Base-by-base conservation (phyloP, 1,140 invertebrate species). In the Vanessa tameamea region DNA sequence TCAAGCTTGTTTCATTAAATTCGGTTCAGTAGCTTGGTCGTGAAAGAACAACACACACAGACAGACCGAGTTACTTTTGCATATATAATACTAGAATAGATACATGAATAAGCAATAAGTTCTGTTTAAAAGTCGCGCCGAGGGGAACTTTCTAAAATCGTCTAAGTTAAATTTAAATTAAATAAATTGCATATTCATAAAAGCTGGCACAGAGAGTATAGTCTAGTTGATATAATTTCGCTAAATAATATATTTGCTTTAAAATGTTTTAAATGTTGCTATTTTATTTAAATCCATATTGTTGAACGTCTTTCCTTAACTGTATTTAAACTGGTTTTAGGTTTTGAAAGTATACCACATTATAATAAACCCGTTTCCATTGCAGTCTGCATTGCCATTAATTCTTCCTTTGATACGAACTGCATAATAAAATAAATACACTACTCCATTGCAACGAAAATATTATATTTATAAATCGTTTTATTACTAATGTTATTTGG, bases 271-370 rank as follows among this genome's bases (percentile, higher is more conserved):
- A 4, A 61, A 5, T 15, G 15, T n/a, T 11, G 20, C 9, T 4
- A 37, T n/a, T 31, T 61, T 61, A 31, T 61, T 61, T 37, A 61
- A 31, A 37, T 26, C 13, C 23, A 15, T 61, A 61, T 61, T 37
- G 2, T 37, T 15, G 57, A 20, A 57, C 57, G 57, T 31, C 12
- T 37, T 13, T 61, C 31, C 31, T 61, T 61, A 37, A 61, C 31
- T n/a, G 23, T 61, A 61, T 61, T 11, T 57, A 31, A 57, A 59
- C 66, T 48, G 66, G 51, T 55, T 43, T 53, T 68, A 55, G 23
- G 48, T 57, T 69, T 69, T 69, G 53, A 69, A 69, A 69, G 66
- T 69, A 59, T 59, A 59, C 31, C 66, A 69, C 13, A 51, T 53
- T 23, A 14, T 43, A 43, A 43, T 43, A 47, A 69, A 69, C 66